Evolutionary conservation across 1,140 invertebrate genomes (phyloP), one percentile per base, ranked within the genome.

Genomic region (Pygmarrhopalites habei): DNA sequence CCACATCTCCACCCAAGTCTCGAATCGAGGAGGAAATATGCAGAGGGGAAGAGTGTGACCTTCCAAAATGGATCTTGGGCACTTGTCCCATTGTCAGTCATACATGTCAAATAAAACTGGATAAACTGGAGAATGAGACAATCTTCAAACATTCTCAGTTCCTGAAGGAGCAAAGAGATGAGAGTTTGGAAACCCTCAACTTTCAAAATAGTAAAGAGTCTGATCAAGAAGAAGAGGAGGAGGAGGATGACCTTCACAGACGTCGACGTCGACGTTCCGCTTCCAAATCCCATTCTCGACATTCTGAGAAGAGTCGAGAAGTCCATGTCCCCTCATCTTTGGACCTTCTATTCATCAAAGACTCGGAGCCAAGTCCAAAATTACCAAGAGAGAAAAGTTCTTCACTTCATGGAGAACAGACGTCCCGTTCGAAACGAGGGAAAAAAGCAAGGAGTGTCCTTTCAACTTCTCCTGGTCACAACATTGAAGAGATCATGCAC

Each of bases 31-130:
- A 15, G 10, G 58, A 46, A 23, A 15, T 65, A 4, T 65, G 64
- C 25, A n/a, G 64, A 1, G 39, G 47, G 25, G 64, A 61, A 14
- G 23, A 41, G 3, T 68, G 66, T 29, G 66, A 51, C 25, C 7
- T 68, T 51, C 32, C 35, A 1, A 53, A 68, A 35, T 58, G 47
- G 43, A 64, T 68, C 1, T 32, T 68, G 3, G 66, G 66, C 14
- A 68, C 58, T 32, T 68, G 66, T 44, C n/a, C 17, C 2, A 61
- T 68, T 23, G 30, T 51, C 25, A 10, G 28, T 28, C 61, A 56
- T 19, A 29, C 35, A 26, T 65, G 64, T 43, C 14, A 21, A 2
- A 52, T 52, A 19, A 46, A 46, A 17, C 15, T 46, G 5, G 19
- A 17, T 5, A 17, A 46, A 46, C 15, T 5, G 44, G 44, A 46